Evolutionary conservation across 2,113 vertebrate genomes (phyloP).

Genomic region (Phrynosoma platyrhinos): DNA sequence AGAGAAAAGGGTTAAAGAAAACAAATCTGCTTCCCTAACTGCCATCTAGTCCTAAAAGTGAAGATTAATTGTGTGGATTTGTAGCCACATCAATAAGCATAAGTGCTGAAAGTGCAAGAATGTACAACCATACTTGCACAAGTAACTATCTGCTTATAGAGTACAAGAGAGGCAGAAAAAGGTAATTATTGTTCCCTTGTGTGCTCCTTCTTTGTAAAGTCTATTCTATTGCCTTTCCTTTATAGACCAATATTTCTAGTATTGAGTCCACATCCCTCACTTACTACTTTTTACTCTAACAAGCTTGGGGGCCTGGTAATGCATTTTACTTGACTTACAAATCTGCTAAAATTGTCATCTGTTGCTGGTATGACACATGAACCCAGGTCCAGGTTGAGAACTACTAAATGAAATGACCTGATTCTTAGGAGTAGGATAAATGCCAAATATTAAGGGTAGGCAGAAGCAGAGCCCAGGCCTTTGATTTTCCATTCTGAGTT

Average conservation of each 20-base stretch:
- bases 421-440: not conserved
- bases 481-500: not conserved
- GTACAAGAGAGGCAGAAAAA: not conserved
- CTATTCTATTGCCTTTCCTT: not conserved
- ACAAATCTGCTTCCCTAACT: not conserved
- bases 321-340: not conserved
- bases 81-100: not conserved
- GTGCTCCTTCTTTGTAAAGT: not conserved
- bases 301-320: no score
- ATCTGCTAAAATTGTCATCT: not conserved
- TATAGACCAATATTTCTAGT: not conserved
- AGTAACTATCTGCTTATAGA: not conserved
- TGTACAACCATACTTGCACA: not conserved
- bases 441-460: not conserved
- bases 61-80: no score
- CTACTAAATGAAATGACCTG: not conserved
- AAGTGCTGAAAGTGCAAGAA: not conserved
- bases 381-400: not conserved
- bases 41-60: no score
- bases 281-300: not conserved
- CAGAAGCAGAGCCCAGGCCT: not conserved
- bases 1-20: not conserved
- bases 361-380: not conserved
- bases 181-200: not conserved
- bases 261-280: not conserved